Evolutionary conservation across 2,113 vertebrate genomes (phyloP), one percentile per base, ranked within the genome.

Genomic region (Hirundichthys speculiger): DNA sequence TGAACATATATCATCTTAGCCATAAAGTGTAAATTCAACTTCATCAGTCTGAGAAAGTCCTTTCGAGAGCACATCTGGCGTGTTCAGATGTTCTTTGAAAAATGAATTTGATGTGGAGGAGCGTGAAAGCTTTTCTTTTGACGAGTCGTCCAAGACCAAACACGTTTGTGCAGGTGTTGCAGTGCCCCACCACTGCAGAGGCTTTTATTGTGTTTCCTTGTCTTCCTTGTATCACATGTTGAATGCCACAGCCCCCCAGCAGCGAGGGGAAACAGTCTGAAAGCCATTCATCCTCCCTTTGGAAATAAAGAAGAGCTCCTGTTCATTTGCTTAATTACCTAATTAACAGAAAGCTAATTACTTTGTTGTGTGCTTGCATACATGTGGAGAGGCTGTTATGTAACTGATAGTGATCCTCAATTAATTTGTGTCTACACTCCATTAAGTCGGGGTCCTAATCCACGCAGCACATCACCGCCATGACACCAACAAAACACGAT

Each of bases 281-380:
- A 79, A 87, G 75, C 79, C 67, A 74, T 69, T 81, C 81, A 22
- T 27, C 66, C 73, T 79, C 50, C 59, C 51, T 73, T 84, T 85
- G 82, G 73, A 84, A 90, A 87, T 77, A 49, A 75, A 80, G 78
- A 88, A 84, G 72, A 77, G 86, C 85, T 85, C 79, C 86, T 79
- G 75, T 91, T 92, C 87, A 91, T 91, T 91, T 86, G 89, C 85
- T 90, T 90, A 91, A 92, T 92, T 91, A 91, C 85, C 89, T 89
- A 89, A 93, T 93, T 92, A 92, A 90, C 90, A 89, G 82, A 85
- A 80, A 76, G 90, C 89, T 92, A 92, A 93, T 93, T 90, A 92
- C 89, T 91, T 83, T 89, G 82, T 86, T 91, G 82, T 89, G 78
- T 82, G 84, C 79, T 86, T 91, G 82, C 89, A 77, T 82, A 83